Percentiles rank a stretch among this genome's conserved stretches.
These are phyloP conservation scores for Mionectes olivaceus DNA, from an alignment of 2,797 vertebrate species.

Conservation along the genomic window DNA sequence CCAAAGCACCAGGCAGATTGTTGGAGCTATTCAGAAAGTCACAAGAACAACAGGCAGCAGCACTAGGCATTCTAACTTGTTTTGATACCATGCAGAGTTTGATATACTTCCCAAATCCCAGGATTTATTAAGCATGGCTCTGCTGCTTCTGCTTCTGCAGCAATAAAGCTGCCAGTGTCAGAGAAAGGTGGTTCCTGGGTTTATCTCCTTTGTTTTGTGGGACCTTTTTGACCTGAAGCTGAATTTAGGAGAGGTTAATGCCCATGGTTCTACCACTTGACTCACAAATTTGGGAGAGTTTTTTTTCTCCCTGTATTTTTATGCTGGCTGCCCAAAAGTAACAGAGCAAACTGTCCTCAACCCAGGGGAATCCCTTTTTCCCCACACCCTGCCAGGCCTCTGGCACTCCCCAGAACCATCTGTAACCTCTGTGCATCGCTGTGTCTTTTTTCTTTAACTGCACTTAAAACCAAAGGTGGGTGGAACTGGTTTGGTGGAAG, in stretches of 20 bases:
- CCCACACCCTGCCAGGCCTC: not conserved
- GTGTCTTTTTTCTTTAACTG: not conserved
- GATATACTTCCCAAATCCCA: not conserved
- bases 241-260: not conserved
- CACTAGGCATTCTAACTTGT: not conserved
- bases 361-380: not conserved
- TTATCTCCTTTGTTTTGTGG: not conserved
- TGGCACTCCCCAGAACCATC: not conserved
- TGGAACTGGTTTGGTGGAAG: constrained; percentile 2
- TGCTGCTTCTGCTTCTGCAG: not conserved
- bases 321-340: not conserved
- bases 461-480: not conserved
- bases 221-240: not conserved
- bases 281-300: accelerated
- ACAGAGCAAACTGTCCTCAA: not conserved
- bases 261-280: not conserved
- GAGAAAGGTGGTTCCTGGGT: not conserved
- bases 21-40: not conserved
- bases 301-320: not conserved
- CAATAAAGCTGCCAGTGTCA: not conserved
- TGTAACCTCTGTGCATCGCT: not conserved
- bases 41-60: not conserved
- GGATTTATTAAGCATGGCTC: not conserved
- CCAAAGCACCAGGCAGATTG: not conserved
- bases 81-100: not conserved